These are phyloP conservation scores for Dendroctonus valens DNA, from an alignment of 1,140 invertebrate genomes.

Conservation along the genomic window DNA sequence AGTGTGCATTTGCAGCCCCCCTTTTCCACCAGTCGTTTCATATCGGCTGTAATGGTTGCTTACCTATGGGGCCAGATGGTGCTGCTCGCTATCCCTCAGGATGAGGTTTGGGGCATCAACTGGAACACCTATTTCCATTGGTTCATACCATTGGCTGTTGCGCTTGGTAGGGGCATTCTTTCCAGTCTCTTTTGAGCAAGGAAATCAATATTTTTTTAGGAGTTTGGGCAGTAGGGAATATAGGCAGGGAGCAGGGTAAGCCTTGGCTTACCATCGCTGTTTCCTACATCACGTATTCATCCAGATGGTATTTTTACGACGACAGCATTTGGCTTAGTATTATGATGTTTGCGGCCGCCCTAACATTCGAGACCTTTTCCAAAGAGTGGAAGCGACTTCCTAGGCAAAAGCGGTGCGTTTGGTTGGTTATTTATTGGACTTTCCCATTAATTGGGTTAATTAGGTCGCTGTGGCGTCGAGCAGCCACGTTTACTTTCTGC, in stretches of 20 bases:
- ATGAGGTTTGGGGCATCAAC: constrained; percentile 67
- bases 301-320: constrained; percentile 65
- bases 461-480: constrained; percentile 48
- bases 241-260: constrained; percentile 66
- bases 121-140: constrained; percentile 65
- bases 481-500: constrained; percentile 59
- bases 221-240: constrained; percentile 86
- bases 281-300: constrained; percentile 66
- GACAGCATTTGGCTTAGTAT: constrained; percentile 65
- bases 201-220: constrained; percentile 57
- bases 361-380: constrained; percentile 69
- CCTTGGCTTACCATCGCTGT: constrained; percentile 64
- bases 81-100: constrained; percentile 73
- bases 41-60: constrained; percentile 73
- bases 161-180: constrained; percentile 63
- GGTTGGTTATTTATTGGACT: background rate
- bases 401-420: constrained; percentile 51
- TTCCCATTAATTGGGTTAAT: constrained; percentile 1
- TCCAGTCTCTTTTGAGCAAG: background rate
- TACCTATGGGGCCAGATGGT: constrained; percentile 78
- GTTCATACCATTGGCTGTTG: constrained; percentile 69
- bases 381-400: constrained; percentile 75
- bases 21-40: constrained; percentile 73
- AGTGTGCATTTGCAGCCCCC: constrained; percentile 61
- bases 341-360: constrained; percentile 62